Evolutionary conservation across 2,113 vertebrate genomes (phyloP).

Genomic region (Podilymbus podiceps): DNA sequence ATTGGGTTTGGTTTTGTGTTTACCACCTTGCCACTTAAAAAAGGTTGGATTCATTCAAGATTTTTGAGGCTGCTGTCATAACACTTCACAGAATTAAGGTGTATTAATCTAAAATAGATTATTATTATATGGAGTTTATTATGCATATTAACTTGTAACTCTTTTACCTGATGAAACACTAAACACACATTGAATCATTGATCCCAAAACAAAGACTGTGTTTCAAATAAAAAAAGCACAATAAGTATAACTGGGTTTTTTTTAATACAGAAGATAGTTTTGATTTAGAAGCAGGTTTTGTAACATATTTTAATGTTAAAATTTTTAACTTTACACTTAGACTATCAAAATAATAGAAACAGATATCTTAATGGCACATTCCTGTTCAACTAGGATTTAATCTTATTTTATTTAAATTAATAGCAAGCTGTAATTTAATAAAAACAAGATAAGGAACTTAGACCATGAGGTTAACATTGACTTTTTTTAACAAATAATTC

Average conservation of each 20-base stretch:
- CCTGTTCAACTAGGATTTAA: neutral
- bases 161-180: neutral
- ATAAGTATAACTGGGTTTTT: neutral
- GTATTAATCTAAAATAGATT: neutral
- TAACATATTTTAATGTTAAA: neutral
- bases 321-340: neutral
- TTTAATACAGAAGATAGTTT: neutral
- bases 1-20: neutral
- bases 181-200: neutral
- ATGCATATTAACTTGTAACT: neutral
- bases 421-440: neutral
- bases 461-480: neutral
- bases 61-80: neutral
- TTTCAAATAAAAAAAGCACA: neutral
- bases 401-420: neutral
- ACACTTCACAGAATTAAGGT: neutral
- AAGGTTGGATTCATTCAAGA: neutral
- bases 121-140: neutral
- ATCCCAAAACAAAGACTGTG: neutral
- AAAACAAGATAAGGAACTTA: neutral
- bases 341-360: neutral
- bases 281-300: neutral
- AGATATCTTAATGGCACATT: neutral
- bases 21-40: neutral
- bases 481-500: neutral